phyloP scores from a whole-genome alignment of 2,888 invertebrate genomes.

The Chymomyza fuscimana region DNA sequence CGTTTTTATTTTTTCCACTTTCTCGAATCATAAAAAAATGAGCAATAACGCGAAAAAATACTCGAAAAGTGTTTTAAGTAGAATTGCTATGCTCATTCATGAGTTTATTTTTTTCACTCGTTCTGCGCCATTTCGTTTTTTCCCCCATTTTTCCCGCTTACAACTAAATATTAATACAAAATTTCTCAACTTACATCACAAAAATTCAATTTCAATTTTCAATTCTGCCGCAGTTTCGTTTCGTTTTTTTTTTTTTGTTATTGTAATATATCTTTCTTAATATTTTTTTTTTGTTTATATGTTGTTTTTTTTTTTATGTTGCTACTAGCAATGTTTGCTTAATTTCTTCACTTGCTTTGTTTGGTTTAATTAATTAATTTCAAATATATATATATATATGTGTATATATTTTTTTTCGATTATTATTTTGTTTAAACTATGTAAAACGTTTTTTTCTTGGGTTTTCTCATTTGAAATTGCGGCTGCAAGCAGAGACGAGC shows the following conservation, averaged over 20 bases:
- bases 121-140: too few relatives aligned
- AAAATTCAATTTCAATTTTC: slow-evolving; percentile 60
- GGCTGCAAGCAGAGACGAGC: slow-evolving; percentile 15
- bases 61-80: too few relatives aligned
- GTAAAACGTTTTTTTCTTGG: slow-evolving; percentile 63
- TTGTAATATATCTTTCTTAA: slow-evolving; percentile 13
- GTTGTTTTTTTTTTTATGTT: slow-evolving; percentile 22
- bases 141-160: not conserved
- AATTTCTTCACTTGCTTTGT: slow-evolving; percentile 13
- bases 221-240: slow-evolving; percentile 63
- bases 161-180: not conserved
- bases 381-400: slow-evolving; percentile 17
- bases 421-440: slow-evolving; percentile 34
- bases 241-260: slow-evolving; percentile 28
- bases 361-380: slow-evolving; percentile 25
- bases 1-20: too few relatives aligned
- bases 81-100: too few relatives aligned
- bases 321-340: slow-evolving; percentile 29
- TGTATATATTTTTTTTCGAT: slow-evolving; percentile 7
- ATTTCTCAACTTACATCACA: slow-evolving; percentile 65
- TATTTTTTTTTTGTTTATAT: slow-evolving; percentile 24
- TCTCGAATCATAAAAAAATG: too few relatives aligned
- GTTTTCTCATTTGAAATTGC: slow-evolving; percentile 67
- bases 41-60: too few relatives aligned
- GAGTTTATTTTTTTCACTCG: too few relatives aligned